Evolutionary conservation across 2,888 invertebrate species (phyloP).

Genomic region (Syrphus vitripennis): DNA sequence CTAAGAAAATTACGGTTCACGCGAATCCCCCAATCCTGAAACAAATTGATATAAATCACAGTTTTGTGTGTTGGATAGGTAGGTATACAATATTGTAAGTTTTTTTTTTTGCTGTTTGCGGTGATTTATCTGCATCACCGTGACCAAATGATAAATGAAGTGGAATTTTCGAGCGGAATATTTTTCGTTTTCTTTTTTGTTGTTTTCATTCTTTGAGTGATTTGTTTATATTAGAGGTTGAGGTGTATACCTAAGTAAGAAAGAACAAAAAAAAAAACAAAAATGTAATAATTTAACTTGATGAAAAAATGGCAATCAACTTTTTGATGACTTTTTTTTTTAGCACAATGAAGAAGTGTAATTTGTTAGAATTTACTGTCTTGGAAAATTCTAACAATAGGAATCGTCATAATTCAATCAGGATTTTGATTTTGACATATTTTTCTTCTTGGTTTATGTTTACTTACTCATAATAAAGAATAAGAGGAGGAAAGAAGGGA

Average conservation of each 20-base stretch:
- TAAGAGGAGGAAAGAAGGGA: too few species aligned
- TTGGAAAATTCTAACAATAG: not conserved
- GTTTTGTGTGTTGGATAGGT: conserved; percentile 21
- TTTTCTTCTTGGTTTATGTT: not conserved
- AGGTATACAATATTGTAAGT: conserved; percentile 5
- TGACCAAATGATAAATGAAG: conserved; percentile 44
- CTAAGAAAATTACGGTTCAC: conserved; percentile 45
- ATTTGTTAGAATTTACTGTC: not conserved
- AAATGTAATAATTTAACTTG: not conserved
- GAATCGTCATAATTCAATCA: not conserved
- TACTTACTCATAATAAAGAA: not conserved
- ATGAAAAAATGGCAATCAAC: not conserved
- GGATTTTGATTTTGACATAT: not conserved
- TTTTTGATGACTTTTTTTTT: not conserved
- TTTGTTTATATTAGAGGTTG: not conserved
- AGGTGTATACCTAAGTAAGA: too few species aligned
- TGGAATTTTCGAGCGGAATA: not conserved
- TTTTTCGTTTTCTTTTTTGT: not conserved
- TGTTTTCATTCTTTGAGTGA: not conserved
- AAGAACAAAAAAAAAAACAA: not conserved
- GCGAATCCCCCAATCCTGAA: conserved; percentile 32
- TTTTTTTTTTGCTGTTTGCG: not conserved
- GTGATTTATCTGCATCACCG: conserved; percentile 41
- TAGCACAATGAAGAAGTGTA: not conserved
- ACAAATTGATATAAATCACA: conserved; percentile 56